These are phyloP conservation scores for Pectinophora gossypiella DNA, from an alignment of 1,140 invertebrate genomes.

Conservation along the genomic window DNA sequence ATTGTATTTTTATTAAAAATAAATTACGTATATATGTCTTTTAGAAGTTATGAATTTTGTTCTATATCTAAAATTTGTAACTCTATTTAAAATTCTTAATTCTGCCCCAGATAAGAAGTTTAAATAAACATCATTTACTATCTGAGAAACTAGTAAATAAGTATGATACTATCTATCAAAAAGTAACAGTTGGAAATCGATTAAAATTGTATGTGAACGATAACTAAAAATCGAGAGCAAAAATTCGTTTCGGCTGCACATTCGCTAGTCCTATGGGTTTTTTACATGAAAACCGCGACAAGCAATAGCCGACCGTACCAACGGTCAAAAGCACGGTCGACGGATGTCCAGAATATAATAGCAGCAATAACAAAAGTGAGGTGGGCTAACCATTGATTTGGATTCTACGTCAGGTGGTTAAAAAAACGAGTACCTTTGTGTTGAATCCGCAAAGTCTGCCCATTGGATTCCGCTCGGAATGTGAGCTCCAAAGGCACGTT, in stretches of 20 bases:
- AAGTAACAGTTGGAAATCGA: too few species aligned
- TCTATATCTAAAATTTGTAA: too few species aligned
- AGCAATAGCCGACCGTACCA: conserved; percentile 16
- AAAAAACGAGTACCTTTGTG: conserved; percentile 62
- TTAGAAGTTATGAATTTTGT: too few species aligned
- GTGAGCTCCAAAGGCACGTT: conserved; percentile 23
- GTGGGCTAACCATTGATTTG: conserved; percentile 67
- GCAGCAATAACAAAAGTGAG: conserved; percentile 64
- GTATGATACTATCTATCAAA: too few species aligned
- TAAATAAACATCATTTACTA: too few species aligned
- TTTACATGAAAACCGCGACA: conserved; percentile 23
- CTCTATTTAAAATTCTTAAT: too few species aligned
- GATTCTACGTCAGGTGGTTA: conserved; percentile 35
- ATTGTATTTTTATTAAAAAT: too few species aligned
- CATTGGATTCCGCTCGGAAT: conserved; percentile 39
- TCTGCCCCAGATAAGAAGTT: too few species aligned
- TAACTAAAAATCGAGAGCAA: background rate
- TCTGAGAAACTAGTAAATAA: too few species aligned
- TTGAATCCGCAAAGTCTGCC: conserved; percentile 53
- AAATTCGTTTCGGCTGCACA: conserved; percentile 6
- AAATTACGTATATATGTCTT: too few species aligned
- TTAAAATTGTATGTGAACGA: too few species aligned
- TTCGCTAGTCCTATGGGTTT: conserved; percentile 41
- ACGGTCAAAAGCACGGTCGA: conserved; percentile 7
- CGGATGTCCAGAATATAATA: conserved; percentile 46